Conservation (phyloP, 37 sponge, comb jelly and placozoan species). For the Crambe crambe region DNA sequence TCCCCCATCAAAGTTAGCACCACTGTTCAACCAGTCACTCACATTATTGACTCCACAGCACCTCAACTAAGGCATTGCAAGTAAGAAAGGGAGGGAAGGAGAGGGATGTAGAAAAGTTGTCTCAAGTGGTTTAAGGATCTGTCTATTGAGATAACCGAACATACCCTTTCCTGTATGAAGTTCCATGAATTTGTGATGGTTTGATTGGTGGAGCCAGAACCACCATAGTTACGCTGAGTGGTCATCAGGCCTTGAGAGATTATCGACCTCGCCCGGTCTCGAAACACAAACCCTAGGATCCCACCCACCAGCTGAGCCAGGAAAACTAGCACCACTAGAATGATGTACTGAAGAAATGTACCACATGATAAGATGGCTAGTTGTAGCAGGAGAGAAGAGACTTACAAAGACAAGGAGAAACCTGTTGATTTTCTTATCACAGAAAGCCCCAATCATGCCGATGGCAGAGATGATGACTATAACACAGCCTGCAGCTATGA, state of each 20-base stretch:
- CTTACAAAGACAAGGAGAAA: slow-evolving; percentile 58
- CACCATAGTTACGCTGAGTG: slow-evolving; percentile 17
- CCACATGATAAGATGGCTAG: too few relatives aligned
- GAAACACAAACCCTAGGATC: slow-evolving; percentile 51
- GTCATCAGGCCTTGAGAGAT: slow-evolving; percentile 1
- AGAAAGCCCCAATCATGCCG: slow-evolving; percentile 62
- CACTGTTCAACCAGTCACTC: background rate
- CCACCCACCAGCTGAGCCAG: slow-evolving; percentile 55
- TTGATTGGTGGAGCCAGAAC: background rate
- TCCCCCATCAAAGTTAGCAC: background rate
- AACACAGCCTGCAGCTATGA: slow-evolving; percentile 52
- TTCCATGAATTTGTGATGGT: slow-evolving; percentile 46
- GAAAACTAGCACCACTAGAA: slow-evolving; percentile 44
- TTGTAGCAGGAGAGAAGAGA: too few relatives aligned
- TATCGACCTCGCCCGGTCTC: slow-evolving; percentile 2
- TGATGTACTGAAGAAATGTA: slow-evolving; percentile 47
- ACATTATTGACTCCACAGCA: slow-evolving; percentile 38
- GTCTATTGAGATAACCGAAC: too few relatives aligned
- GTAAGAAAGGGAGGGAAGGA: slow-evolving; percentile 4
- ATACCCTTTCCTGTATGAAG: slow-evolving; percentile 41
- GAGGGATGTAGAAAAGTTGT: slow-evolving; percentile 22
- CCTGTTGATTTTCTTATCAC: slow-evolving; percentile 42
- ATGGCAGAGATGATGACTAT: slow-evolving; percentile 50
- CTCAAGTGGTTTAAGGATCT: too few relatives aligned
- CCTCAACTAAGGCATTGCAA: slow-evolving; percentile 10